Evolutionary conservation across 2,113 vertebrate species (phyloP).

Genomic region (Dolichallabes microphthalmus): DNA sequence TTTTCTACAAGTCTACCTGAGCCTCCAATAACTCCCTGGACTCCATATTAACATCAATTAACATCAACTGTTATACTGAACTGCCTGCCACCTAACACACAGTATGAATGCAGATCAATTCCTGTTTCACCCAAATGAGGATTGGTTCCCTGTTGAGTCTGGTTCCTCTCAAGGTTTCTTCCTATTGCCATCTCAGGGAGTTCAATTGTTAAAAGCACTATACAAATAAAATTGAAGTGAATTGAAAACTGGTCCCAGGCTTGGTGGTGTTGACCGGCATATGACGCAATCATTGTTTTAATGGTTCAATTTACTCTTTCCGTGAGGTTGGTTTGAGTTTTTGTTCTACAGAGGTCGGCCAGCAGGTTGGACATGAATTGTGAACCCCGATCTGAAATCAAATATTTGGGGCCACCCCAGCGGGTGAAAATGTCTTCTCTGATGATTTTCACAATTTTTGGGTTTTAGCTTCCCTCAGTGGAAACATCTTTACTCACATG

Average conservation of each 20-base stretch:
- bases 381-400: conserved; percentile 10
- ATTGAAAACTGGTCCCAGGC: conserved; percentile 32
- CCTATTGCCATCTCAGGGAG: no score
- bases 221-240: no score
- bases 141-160: no score
- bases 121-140: no score
- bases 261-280: not conserved
- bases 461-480: conserved; percentile 20
- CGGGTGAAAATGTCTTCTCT: conserved; percentile 32
- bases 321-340: conserved; percentile 5
- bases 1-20: no score
- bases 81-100: no score
- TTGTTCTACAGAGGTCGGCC: not conserved
- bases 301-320: not conserved
- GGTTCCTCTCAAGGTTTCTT: no score
- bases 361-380: conserved; percentile 7
- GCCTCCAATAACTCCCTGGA: no score
- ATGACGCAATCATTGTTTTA: conserved; percentile 35
- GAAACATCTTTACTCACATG: conserved; percentile 39
- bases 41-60: no score
- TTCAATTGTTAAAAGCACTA: no score
- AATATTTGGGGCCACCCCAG: conserved; percentile 14
- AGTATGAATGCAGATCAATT: no score
- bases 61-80: no score
- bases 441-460: not conserved